Evolutionary conservation across 2,113 vertebrate species (phyloP), one percentile per base, ranked within the genome.

Genomic region (Chrysochloris asiatica): DNA sequence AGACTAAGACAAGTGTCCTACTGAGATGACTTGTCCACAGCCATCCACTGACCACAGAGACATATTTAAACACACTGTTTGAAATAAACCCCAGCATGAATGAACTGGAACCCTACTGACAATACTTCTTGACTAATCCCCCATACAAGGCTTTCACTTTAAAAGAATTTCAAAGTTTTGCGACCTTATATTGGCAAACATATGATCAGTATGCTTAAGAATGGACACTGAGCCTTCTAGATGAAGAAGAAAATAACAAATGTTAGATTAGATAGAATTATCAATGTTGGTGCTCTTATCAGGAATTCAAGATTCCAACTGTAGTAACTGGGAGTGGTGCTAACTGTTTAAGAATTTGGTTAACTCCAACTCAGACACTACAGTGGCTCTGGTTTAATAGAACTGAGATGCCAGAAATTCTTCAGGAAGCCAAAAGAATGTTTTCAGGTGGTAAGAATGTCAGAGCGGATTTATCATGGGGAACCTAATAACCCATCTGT

Each of bases 281-380:
- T 38, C 8, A 0, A 1, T 26, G 30, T 2, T 4, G 21, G 36
- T 7, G 8, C 2, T 1, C 5, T 28, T 22, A 54, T 14, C 28
- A 17, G 28, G 10, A 63, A 45, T 24, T 13, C 5, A 7, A 75
- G 30, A 78, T 22, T 22, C 16, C 54, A 28, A 52, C 7, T 3
- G 56, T 1, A 30, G 43, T 5, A 30, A 54, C 16, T 41, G 45
- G 33, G 28, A 77, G 48, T 1, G 10, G 0, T 6, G 3, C 41
- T 11, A 22, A 59, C 13, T n/a, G n/a, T n/a, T n/a, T 24, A 28
- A 41, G 33, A 56, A 22, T 71, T 14, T 71, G 33, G 21, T 73
- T 28, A 24, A 45, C 26, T 45, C 28, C 63, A 61, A 82, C 47
- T 21, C 76, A 54, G 11, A 38, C 22, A 43, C 33, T 76, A 38